Base-by-base conservation (phyloP, 2,888 invertebrate species). In the Cryptocheilus praepositus region DNA sequence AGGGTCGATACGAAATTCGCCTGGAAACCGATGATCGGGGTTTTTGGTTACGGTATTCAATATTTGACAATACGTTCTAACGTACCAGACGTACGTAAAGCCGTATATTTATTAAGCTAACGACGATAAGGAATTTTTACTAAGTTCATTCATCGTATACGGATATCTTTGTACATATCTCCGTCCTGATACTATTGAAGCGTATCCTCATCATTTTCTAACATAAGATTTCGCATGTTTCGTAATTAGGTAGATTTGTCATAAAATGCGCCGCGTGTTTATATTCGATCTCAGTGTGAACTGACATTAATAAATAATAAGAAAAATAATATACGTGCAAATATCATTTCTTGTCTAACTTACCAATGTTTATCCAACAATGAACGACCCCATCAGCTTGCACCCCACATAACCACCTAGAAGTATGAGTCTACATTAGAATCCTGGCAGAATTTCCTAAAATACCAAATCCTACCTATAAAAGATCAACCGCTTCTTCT, bases 11-110 rank as follows among this genome's bases (percentile, higher is more conserved):
- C 56, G 56, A 64, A 74, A 74, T 67, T 77, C 71, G 73, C 55
- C 54, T 51, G 73, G 73, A 69, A 66, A 67, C 74, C 62, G 69
- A 76, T 61, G 25, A 61, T 67, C 57, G 71, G 75, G 77, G 52
- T 52, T 61, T 28, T 63, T 68, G 81, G 81, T 81, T 77, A 68
- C 61, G 81, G 81, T 70, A 76, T 78, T 73, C 76, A 79, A 80
- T 81, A 81, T 70, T 76, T 56, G 59, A 74, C 58, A 74, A 61
- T 76, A 77, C 68, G 67, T 65, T 64, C n/a, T 46, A n/a, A 55
- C 18, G 56, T 66, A 57, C 51, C n/a, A n/a, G 57, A 36, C 3
- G 1, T 36, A 36, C 36, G 36, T 11, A 7, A 56, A 56, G 46
- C 69, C 60, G 64, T 21, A 22, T 75, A 77, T 77, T 75, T 71